Evolutionary conservation across 2,888 invertebrate species (phyloP).

Genomic region (Heliconius aoede): DNA sequence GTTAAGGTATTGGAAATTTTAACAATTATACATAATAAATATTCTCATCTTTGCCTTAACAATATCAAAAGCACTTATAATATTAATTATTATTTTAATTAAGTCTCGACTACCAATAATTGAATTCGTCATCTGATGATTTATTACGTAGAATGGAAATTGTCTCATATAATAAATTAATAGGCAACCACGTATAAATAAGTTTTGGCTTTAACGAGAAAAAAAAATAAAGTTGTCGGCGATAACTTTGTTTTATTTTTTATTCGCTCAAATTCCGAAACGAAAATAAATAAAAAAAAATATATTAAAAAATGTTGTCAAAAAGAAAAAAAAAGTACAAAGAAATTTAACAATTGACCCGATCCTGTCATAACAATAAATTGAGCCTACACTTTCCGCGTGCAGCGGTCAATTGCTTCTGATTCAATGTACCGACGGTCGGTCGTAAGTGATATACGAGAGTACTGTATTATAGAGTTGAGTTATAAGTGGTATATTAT

Average conservation of each 20-base stretch:
- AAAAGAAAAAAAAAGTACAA: not conserved
- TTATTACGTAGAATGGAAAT: slow-evolving; percentile 3
- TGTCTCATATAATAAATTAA: slow-evolving; percentile 13
- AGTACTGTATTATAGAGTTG: not conserved
- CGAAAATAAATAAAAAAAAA: not conserved
- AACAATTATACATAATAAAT: not conserved
- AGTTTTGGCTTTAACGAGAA: not conserved
- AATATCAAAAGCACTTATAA: not conserved
- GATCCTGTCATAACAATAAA: slow-evolving; percentile 11
- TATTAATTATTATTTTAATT: slow-evolving; percentile 23
- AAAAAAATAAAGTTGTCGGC: too few relatives aligned
- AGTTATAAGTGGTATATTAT: too few relatives aligned
- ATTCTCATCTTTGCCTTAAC: not conserved
- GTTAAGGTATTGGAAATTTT: too few relatives aligned
- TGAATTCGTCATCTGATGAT: slow-evolving; percentile 13
- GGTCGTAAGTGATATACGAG: slow-evolving; percentile 19
- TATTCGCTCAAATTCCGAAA: not conserved
- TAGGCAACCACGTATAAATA: slow-evolving; percentile 12
- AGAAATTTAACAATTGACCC: slow-evolving; percentile 13
- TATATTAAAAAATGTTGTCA: not conserved
- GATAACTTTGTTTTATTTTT: too few relatives aligned
- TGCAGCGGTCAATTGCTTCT: slow-evolving; percentile 32
- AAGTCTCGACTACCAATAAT: slow-evolving; percentile 10
- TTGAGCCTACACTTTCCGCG: slow-evolving; percentile 14
- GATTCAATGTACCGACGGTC: slow-evolving; percentile 29